phyloP scores from a whole-genome alignment of 2,113 vertebrate species.

The Xerus inauris region DNA sequence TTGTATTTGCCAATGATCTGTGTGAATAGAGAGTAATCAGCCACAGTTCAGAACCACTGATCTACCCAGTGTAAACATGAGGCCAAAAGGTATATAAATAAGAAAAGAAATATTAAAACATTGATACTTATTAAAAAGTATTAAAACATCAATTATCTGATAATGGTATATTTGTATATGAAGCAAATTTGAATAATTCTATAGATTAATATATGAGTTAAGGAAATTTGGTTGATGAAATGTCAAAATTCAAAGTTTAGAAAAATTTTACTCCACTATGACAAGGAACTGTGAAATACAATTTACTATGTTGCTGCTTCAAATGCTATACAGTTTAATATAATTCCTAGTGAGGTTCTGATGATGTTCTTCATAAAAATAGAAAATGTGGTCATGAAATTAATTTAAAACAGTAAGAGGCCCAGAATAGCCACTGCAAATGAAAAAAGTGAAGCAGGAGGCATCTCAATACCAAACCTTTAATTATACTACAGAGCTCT shows the following conservation, averaged over 20 bases:
- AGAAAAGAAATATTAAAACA: neutral
- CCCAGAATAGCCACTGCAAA: too few relatives aligned
- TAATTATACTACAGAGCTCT: too few relatives aligned
- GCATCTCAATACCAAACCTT: too few relatives aligned
- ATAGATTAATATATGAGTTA: neutral
- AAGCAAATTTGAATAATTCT: neutral
- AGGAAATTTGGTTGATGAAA: neutral
- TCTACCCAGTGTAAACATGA: neutral
- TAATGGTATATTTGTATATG: neutral
- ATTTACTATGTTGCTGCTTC: neutral
- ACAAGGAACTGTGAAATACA: neutral
- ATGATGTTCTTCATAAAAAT: too few relatives aligned
- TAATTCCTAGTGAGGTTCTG: too few relatives aligned
- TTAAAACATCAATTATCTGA: neutral
- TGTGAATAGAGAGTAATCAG: neutral
- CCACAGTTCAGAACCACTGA: neutral
- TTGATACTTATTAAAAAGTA: neutral
- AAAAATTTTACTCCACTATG: neutral
- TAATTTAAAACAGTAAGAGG: too few relatives aligned
- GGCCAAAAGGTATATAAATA: neutral
- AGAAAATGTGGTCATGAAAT: too few relatives aligned
- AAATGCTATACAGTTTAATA: too few relatives aligned
- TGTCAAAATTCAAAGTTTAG: neutral
- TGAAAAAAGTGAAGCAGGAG: too few relatives aligned
- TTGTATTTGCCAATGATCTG: neutral